Conservation (phyloP, 2,797 vertebrate genomes). For the Coluber constrictor region DNA sequence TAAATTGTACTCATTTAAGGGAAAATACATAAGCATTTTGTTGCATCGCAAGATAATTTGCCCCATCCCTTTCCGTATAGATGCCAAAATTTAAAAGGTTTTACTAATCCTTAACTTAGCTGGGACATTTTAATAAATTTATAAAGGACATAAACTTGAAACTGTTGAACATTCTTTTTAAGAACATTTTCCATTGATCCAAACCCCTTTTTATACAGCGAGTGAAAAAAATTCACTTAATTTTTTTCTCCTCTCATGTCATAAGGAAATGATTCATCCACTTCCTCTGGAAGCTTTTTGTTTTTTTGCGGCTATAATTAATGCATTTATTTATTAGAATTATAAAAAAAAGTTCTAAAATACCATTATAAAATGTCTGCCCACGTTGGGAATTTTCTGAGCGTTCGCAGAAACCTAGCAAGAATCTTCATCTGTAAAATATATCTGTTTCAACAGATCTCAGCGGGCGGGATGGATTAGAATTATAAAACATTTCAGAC, state of each 20-base stretch:
- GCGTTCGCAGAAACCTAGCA: neutral
- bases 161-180: neutral
- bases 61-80: neutral
- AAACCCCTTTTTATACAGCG: neutral
- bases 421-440: neutral
- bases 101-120: neutral
- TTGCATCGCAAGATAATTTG: neutral
- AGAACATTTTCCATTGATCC: neutral
- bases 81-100: neutral
- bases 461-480: neutral
- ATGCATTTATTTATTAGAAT: neutral
- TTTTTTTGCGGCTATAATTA: neutral
- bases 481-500: slow-evolving; percentile 18
- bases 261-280: neutral
- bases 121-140: neutral
- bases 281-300: neutral
- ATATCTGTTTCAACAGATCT: slow-evolving; percentile 1
- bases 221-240: neutral
- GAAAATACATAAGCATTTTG: neutral
- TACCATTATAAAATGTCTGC: neutral
- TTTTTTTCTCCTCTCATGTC: neutral
- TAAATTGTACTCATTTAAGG: neutral
- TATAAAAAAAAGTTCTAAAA: neutral
- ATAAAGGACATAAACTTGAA: neutral
- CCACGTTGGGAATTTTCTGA: neutral